Conservation (phyloP, 1,140 invertebrate genomes). For the Metopolophium dirhodum region DNA sequence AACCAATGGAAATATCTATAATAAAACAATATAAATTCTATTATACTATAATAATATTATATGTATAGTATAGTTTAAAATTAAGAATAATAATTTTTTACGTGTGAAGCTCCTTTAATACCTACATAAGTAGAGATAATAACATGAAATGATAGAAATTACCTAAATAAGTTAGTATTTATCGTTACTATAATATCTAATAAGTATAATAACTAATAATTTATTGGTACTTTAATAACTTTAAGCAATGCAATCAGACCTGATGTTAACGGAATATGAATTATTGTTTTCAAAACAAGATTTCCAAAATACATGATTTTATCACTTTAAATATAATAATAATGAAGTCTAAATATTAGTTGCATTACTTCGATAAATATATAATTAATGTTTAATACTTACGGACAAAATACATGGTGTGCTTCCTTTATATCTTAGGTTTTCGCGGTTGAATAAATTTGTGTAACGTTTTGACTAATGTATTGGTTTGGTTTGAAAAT, state of each 20-base stretch:
- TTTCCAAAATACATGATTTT: not conserved
- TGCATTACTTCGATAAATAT: not conserved
- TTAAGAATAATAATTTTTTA: not conserved
- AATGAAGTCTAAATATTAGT: not conserved
- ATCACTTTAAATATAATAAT: not conserved
- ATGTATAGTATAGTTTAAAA: not conserved
- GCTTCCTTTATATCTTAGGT: not conserved
- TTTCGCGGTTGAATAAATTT: not conserved
- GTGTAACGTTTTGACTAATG: not conserved
- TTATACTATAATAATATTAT: too few species aligned
- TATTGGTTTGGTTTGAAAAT: conserved; percentile 9
- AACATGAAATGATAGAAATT: not conserved
- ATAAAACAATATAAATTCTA: not conserved
- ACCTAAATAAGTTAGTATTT: not conserved
- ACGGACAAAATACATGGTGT: not conserved
- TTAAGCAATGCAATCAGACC: not conserved
- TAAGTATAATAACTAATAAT: too few species aligned
- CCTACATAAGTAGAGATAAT: not conserved
- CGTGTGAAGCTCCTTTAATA: not conserved
- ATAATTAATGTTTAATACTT: not conserved
- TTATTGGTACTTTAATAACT: not conserved
- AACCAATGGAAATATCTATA: not conserved
- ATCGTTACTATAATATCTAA: not conserved
- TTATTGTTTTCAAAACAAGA: not conserved
- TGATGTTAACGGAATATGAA: not conserved